Conservation (phyloP, 2,888 invertebrate species). For the Megamerina dolium region DNA sequence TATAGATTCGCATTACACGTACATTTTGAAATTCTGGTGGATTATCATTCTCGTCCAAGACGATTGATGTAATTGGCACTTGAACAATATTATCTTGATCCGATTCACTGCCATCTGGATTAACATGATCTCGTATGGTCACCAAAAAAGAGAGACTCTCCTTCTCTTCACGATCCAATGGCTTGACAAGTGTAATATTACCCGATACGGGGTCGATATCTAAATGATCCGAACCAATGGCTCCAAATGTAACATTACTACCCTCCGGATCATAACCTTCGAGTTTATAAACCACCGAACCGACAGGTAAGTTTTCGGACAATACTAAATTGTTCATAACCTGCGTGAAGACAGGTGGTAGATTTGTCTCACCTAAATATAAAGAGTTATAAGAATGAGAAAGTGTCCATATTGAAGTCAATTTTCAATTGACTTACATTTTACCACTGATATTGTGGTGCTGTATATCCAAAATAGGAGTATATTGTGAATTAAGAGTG, state of each 20-base stretch:
- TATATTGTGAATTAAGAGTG: too few species aligned
- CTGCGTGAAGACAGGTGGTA: conserved; percentile 66
- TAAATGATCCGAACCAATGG: conserved; percentile 77
- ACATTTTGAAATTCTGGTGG: conserved; percentile 73
- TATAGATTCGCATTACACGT: too few species aligned
- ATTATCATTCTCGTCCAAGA: conserved; percentile 85
- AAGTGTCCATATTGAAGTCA: too few species aligned
- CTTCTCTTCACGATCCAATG: conserved; percentile 76
- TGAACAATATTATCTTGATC: conserved; percentile 66
- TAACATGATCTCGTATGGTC: conserved; percentile 71
- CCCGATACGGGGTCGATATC: conserved; percentile 71
- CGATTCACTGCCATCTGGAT: conserved; percentile 53
- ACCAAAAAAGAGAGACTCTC: conserved; percentile 75
- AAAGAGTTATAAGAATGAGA: neutral
- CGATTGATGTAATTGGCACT: conserved; percentile 73
- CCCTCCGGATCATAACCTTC: conserved; percentile 79
- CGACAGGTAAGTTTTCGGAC: conserved; percentile 73
- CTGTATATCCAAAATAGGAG: too few species aligned
- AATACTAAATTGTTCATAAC: conserved; percentile 73
- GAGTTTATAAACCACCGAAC: conserved; percentile 69
- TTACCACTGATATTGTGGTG: too few species aligned
- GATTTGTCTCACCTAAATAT: conserved; percentile 51
- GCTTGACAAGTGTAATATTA: conserved; percentile 69
- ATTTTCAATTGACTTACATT: conserved; percentile 7
- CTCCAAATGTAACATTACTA: conserved; percentile 61